Evolutionary conservation across 2,797 vertebrate genomes (phyloP).

Genomic region (Mionectes olivaceus): DNA sequence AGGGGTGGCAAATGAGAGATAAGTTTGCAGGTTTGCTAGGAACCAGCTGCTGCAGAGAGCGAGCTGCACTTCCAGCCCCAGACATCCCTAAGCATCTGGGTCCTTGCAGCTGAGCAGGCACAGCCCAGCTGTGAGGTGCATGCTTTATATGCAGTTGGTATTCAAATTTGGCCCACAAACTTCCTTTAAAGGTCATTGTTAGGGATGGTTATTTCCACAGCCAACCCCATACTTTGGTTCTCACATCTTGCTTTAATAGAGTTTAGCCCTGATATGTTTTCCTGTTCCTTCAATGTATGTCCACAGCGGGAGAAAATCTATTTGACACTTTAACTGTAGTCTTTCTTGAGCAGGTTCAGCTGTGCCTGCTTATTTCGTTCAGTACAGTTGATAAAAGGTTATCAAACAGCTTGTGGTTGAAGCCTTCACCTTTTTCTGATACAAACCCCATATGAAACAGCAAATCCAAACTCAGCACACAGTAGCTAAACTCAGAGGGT

Average conservation of each 20-base stretch:
- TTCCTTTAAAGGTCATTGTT: not conserved
- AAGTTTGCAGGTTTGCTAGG: not conserved
- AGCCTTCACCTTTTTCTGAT: not conserved
- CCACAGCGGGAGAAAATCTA: not conserved
- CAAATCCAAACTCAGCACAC: not conserved
- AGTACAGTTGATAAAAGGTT: not conserved
- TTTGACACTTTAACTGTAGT: not conserved
- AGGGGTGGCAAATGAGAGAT: not conserved
- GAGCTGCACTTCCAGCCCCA: not conserved
- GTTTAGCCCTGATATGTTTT: not conserved
- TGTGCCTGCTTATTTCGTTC: not conserved
- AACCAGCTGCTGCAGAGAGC: rapidly evolving
- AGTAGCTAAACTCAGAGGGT: not conserved
- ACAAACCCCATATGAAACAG: not conserved
- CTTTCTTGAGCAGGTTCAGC: not conserved
- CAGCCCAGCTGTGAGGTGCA: not conserved
- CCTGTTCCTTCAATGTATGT: not conserved
- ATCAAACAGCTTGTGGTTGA: not conserved
- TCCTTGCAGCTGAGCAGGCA: not conserved
- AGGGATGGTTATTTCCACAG: not conserved
- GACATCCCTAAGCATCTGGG: not conserved
- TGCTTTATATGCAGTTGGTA: rapidly evolving
- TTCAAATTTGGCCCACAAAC: not conserved
- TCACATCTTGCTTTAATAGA: not conserved
- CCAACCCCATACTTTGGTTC: not conserved